Evolutionary conservation across 2,797 vertebrate genomes (phyloP).

Genomic region (Adelosebastes latens): DNA sequence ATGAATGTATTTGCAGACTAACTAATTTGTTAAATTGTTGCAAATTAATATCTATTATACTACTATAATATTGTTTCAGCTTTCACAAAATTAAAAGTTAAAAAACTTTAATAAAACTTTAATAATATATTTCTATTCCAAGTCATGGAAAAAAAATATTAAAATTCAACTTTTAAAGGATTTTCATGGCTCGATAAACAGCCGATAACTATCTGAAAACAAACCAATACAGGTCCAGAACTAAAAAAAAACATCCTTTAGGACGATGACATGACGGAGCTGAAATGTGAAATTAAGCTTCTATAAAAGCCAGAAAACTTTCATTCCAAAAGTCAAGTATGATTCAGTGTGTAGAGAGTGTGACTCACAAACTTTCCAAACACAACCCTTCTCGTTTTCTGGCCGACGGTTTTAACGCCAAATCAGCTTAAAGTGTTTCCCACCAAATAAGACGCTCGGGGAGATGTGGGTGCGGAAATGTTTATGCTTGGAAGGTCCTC

Average conservation of each 20-base stretch:
- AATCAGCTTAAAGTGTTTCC: constrained; percentile 4
- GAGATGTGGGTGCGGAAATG: not conserved
- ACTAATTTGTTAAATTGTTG: not conserved
- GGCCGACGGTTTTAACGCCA: not conserved
- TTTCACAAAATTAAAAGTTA: constrained; percentile 1
- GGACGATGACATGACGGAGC: not conserved
- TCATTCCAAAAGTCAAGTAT: constrained; percentile 22
- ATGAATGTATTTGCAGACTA: not conserved
- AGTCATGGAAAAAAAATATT: not conserved
- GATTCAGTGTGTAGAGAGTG: constrained; percentile 10
- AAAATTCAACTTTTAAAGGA: not conserved
- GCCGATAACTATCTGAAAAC: not conserved
- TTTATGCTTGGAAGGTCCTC: not conserved
- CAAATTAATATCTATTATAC: not conserved
- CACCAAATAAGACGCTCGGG: not conserved
- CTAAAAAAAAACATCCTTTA: not conserved
- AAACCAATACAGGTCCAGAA: not conserved
- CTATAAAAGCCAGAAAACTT: not conserved
- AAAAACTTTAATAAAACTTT: not conserved
- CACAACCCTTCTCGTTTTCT: not conserved
- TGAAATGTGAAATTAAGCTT: constrained; percentile 23
- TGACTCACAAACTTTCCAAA: constrained; percentile 51
- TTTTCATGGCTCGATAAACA: not conserved
- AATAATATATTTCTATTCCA: not conserved
- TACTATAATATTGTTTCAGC: not conserved